phyloP scores from a whole-genome alignment of 1,140 invertebrate species.

The Anoplolepis gracilipes region DNA sequence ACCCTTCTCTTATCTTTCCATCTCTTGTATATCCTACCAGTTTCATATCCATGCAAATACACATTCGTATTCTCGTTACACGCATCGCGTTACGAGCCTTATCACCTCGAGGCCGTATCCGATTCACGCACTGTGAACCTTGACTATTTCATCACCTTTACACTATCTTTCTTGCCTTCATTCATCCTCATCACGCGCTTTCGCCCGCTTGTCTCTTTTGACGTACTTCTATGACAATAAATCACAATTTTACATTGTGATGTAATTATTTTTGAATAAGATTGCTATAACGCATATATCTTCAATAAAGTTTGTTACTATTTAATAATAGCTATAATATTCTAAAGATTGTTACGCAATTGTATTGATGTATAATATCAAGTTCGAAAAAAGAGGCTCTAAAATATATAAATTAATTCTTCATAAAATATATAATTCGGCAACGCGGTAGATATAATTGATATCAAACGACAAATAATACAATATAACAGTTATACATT shows the following conservation, averaged over 20 bases:
- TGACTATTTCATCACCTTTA: conserved; percentile 47
- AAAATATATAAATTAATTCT: not conserved
- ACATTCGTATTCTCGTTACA: conserved; percentile 26
- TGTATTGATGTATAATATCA: not conserved
- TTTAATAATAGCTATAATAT: not conserved
- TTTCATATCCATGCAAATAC: conserved; percentile 9
- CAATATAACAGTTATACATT: not conserved
- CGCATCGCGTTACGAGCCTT: conserved; percentile 35
- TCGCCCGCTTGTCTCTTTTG: conserved; percentile 58
- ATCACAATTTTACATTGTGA: conserved; percentile 52
- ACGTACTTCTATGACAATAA: conserved; percentile 66
- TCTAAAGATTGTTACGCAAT: not conserved
- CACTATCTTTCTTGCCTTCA: conserved; percentile 46
- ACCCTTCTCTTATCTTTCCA: conserved; percentile 14
- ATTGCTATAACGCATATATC: not conserved
- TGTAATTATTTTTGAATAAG: not conserved
- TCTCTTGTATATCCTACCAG: conserved; percentile 5
- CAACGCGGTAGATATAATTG: not conserved
- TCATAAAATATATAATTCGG: not conserved
- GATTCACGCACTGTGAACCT: conserved; percentile 41
- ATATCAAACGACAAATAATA: not conserved
- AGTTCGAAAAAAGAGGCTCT: not conserved
- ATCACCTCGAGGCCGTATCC: conserved; percentile 21
- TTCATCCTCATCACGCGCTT: conserved; percentile 51
- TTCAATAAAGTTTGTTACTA: not conserved